Evolutionary conservation across 2,797 vertebrate species (phyloP).

Genomic region (Psittacula echo): DNA sequence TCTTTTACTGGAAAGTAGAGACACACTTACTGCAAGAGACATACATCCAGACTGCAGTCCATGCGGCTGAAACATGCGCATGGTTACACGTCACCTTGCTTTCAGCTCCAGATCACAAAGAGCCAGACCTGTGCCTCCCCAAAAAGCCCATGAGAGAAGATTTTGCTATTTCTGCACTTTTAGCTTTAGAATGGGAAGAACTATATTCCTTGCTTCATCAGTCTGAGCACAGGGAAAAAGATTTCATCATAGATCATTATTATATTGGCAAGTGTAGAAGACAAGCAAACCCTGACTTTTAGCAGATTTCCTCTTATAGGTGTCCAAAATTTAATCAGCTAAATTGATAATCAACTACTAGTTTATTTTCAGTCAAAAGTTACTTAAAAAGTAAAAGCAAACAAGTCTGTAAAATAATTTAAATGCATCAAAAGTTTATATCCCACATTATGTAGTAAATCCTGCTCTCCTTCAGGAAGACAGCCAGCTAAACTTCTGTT

Average conservation of each 20-base stretch:
- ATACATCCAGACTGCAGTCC: not conserved
- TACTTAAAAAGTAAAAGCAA: slow-evolving; percentile 16
- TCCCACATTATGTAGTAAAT: slow-evolving; percentile 31
- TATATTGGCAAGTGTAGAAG: not conserved
- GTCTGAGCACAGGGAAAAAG: not conserved
- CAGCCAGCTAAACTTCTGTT: slow-evolving; percentile 62
- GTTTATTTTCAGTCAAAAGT: not conserved
- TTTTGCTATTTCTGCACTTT: not conserved
- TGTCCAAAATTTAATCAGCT: not conserved
- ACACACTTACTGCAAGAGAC: not conserved
- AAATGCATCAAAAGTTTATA: slow-evolving; percentile 46
- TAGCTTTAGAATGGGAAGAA: not conserved
- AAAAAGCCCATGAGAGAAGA: not conserved
- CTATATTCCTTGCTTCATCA: not conserved
- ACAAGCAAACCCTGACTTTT: not conserved
- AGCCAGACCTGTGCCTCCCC: not conserved
- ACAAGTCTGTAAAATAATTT: not conserved
- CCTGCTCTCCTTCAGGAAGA: slow-evolving; percentile 58
- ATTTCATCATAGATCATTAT: not conserved
- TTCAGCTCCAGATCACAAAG: not conserved
- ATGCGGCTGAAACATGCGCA: fast-evolving
- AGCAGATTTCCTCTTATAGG: not conserved
- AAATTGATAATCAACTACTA: not conserved
- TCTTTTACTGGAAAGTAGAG: not conserved
- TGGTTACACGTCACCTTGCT: not conserved